A percentile compares a stretch with the other conserved stretches of the same genome.
Conservation (phyloP, 2,797 vertebrate genomes). For the Calcarius lapponicus region DNA sequence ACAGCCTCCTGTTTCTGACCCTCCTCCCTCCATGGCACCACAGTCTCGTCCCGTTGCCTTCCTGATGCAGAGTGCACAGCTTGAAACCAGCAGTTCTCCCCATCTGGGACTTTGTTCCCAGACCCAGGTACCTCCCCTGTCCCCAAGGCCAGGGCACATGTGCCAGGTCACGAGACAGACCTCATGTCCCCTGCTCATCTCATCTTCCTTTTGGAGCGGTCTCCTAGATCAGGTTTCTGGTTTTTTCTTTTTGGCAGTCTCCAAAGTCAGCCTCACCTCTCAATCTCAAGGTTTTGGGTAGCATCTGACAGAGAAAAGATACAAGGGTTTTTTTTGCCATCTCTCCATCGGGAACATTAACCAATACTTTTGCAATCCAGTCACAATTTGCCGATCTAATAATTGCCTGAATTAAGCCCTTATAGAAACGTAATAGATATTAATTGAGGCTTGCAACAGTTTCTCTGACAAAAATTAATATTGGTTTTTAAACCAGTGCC, state of each 20-base stretch:
- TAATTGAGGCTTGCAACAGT: neutral
- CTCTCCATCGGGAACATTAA: neutral
- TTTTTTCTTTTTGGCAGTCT: constrained; percentile 61
- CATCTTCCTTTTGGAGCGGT: constrained; percentile 38
- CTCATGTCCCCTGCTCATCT: constrained; percentile 56
- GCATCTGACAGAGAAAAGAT: neutral
- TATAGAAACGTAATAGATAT: neutral
- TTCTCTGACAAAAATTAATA: neutral
- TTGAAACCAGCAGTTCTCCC: neutral
- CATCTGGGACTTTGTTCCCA: neutral
- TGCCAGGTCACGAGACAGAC: constrained; percentile 60
- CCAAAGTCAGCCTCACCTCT: constrained; percentile 60
- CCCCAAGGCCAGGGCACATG: constrained; percentile 10
- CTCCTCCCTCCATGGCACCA: neutral
- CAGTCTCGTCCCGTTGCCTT: neutral
- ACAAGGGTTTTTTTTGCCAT: neutral
- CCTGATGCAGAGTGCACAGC: accelerated
- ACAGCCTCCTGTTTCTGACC: neutral
- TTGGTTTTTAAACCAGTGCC: neutral
- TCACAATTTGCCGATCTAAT: neutral
- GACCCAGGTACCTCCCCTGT: constrained; percentile 32
- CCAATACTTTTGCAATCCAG: neutral
- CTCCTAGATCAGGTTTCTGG: constrained; percentile 56
- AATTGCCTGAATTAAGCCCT: constrained; percentile 7
- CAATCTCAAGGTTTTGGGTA: constrained; percentile 27